These are phyloP conservation scores for Pygoscelis antarcticus DNA, from an alignment of 2,113 vertebrate species.

Conservation along the genomic window DNA sequence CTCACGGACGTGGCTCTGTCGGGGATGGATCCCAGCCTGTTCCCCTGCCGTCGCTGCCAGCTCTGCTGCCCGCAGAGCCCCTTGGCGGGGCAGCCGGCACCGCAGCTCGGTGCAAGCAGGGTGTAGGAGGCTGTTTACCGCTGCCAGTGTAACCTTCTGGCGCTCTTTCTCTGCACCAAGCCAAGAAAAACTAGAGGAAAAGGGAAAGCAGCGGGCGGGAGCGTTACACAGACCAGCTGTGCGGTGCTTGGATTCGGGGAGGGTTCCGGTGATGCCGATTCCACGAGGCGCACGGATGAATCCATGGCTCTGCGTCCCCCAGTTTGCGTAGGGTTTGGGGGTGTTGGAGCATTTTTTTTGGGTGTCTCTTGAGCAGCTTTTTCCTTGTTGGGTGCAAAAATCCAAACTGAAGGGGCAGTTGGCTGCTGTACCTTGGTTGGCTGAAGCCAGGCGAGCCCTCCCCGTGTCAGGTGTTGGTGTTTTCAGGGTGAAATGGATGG, in stretches of 20 bases:
- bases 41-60: background rate
- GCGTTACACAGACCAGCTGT: rapidly evolving
- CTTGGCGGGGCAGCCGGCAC: background rate
- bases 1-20: too few relatives aligned
- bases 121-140: background rate
- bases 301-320: background rate
- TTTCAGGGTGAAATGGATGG: too few relatives aligned
- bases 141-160: background rate
- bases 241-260: background rate
- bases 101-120: background rate
- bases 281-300: rapidly evolving
- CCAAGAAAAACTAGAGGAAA: background rate
- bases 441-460: too few relatives aligned
- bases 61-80: background rate
- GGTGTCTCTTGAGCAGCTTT: background rate
- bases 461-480: background rate
- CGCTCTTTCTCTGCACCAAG: background rate
- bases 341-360: background rate
- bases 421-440: background rate
- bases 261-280: too few relatives aligned
- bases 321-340: rapidly evolving
- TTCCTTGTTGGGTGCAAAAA: background rate
- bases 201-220: background rate
- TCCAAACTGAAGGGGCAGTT: background rate
- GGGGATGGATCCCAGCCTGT: background rate